Percentiles rank a stretch among this genome's conserved stretches.
Conservation (phyloP, 2,113 vertebrate species). For the Notiomystis cincta region DNA sequence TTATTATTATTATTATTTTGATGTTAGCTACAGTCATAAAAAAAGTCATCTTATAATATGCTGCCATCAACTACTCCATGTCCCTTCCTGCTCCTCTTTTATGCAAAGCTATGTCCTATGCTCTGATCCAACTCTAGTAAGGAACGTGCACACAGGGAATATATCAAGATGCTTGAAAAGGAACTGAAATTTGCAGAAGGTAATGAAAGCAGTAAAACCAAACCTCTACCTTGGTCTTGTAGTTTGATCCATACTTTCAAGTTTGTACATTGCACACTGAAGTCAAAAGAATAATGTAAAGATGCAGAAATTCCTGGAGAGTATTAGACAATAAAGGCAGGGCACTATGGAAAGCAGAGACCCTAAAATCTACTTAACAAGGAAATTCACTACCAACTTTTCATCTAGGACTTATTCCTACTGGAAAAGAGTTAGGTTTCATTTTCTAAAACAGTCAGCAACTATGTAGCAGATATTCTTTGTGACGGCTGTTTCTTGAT, state of each 20-base stretch:
- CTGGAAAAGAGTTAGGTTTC: not conserved
- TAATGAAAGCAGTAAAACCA: not conserved
- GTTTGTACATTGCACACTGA: not conserved
- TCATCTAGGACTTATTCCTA: not conserved
- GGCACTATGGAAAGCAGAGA: not conserved
- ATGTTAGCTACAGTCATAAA: not conserved
- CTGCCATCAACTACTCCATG: not conserved
- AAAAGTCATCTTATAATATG: not conserved
- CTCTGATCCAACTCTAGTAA: not conserved
- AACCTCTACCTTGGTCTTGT: not conserved
- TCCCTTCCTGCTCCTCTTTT: not conserved
- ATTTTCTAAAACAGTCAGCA: not conserved
- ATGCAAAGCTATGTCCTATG: not conserved
- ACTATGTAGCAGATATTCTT: not conserved
- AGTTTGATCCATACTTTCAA: not conserved
- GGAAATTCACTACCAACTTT: not conserved
- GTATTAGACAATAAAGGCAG: not conserved
- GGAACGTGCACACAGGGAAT: not conserved
- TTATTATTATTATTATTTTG: not conserved
- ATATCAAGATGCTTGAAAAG: not conserved
- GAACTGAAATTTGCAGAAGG: not conserved
- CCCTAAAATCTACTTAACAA: not conserved
- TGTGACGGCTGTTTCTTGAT: not conserved
- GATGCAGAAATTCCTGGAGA: not conserved
- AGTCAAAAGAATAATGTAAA: not conserved